A percentile compares a stretch with the other conserved stretches of the same genome.
Evolutionary conservation across 2,888 invertebrate genomes (phyloP).

Genomic region (Leucophenga montana): DNA sequence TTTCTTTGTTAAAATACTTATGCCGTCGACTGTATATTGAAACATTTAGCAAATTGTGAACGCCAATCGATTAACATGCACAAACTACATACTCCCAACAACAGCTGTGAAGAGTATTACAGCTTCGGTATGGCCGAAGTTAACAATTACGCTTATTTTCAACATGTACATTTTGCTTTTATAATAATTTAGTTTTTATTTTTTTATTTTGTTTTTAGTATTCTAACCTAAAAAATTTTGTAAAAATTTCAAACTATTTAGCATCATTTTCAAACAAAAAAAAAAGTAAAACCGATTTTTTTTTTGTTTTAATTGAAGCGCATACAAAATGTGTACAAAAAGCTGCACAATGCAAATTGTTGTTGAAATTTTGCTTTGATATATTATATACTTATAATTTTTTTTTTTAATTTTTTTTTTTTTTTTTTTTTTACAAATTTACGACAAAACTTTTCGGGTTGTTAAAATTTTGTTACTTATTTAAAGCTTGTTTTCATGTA

Average conservation of each 20-base stretch:
- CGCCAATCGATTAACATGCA: too few relatives aligned
- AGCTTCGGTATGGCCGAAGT: not conserved
- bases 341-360: constrained; percentile 14
- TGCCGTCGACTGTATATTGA: too few relatives aligned
- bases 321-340: constrained; percentile 29
- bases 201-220: constrained; percentile 25
- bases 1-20: too few relatives aligned
- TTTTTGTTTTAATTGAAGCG: constrained; percentile 16
- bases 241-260: constrained; percentile 5
- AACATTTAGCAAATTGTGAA: too few relatives aligned
- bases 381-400: constrained; percentile 8
- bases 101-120: not conserved
- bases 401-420: constrained; percentile 2
- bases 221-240: constrained; percentile 33
- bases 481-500: constrained; percentile 28
- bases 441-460: constrained; percentile 6
- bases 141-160: not conserved
- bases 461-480: constrained; percentile 28
- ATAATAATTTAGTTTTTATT: constrained; percentile 34
- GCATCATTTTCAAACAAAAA: constrained; percentile 9
- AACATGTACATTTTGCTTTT: constrained; percentile 26
- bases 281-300: not conserved
- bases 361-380: constrained; percentile 1
- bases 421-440: constrained; percentile 18
- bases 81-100: not conserved